Base-by-base conservation (phyloP, 1,140 invertebrate genomes). In the Micrasema minimum region DNA sequence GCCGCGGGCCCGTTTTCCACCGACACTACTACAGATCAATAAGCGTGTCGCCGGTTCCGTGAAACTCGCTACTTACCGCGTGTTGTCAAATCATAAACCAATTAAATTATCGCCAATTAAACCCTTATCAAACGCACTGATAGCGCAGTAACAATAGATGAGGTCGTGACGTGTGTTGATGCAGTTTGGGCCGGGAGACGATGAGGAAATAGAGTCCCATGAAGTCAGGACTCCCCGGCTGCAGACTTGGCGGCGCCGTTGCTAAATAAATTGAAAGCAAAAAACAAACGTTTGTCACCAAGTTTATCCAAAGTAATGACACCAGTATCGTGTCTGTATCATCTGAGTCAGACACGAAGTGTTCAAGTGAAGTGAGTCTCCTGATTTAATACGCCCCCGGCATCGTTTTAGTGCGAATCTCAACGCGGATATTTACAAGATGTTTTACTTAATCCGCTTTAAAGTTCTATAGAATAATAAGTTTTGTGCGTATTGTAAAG, bases 21-120 rank as follows among this genome's bases (percentile, higher is more conserved):
- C 61, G 23, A 6, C 62, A 65, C 43, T 16, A 16, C 43, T 10
- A 18, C 62, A 65, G 43, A 65, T 50, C 46, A 48, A 65, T 65
- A 65, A 65, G 10, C 43, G 55, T 20, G 35, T 59, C 55, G 55
- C 55, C 55, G 55, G 55, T 16, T 41, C 35, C 18, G 35, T 59
- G 18, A 9, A 35, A 23, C 51, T 35, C 51, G 51, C 23, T n/a
- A 35, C 26, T n/a, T 35, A 14, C 26, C 51, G 51, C 51, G 46
- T 20, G 46, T 48, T n/a, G 7, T 48, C 20, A 20, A 18, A 18
- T 16, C 46, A 10, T 16, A 31, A 7, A 4, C 26, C 26, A 11
- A 48, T 48, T 18, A 20, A 48, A 18, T 10, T 16, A 20, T 16
- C 18, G 16, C 16, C 16, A 14, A 53, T 53, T 26, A 18, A 2